A percentile compares a stretch with the other conserved stretches of the same genome.
Conservation (phyloP, 2,797 vertebrate genomes). For the Ctenopoma kingsleyae region DNA sequence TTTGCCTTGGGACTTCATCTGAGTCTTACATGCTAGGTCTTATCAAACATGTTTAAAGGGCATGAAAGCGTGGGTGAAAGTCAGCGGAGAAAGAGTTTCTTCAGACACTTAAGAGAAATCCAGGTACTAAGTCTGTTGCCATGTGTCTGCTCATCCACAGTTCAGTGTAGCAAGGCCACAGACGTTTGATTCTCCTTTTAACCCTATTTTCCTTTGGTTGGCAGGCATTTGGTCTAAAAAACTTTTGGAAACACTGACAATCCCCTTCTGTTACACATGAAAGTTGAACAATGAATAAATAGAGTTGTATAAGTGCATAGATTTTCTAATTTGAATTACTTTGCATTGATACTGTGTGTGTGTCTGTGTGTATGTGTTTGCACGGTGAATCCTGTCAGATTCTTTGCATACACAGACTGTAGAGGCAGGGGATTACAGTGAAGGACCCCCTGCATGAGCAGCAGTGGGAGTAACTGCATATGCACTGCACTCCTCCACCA, state of each 20-base stretch:
- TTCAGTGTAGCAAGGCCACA: conserved; percentile 22
- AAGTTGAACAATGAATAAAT: conserved; percentile 55
- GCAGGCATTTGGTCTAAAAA: conserved; percentile 25
- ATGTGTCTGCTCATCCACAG: conserved; percentile 27
- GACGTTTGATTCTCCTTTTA: conserved; percentile 31
- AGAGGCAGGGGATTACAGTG: conserved; percentile 73
- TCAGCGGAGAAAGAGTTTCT: conserved; percentile 33
- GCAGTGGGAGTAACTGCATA: conserved; percentile 75
- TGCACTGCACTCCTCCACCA: conserved; percentile 67
- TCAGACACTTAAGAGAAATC: conserved; percentile 16
- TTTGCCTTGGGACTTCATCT: conserved; percentile 40
- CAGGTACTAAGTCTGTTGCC: conserved; percentile 19
- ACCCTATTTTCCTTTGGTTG: conserved; percentile 34
- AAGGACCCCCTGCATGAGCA: conserved; percentile 74
- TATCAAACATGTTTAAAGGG: conserved; percentile 59
- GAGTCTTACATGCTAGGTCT: conserved; percentile 39
- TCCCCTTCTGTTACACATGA: conserved; percentile 18
- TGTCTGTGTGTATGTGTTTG: conserved; percentile 8
- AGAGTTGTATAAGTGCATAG: conserved; percentile 34
- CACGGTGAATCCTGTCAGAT: conserved; percentile 58
- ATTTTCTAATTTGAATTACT: conserved; percentile 42
- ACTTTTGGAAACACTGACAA: conserved; percentile 20
- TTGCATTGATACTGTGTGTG: conserved; percentile 13
- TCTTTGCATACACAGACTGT: conserved; percentile 51
- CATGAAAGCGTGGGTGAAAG: conserved; percentile 44